Conservation (phyloP, 1,140 invertebrate species). For the Calephelis virginiensis region DNA sequence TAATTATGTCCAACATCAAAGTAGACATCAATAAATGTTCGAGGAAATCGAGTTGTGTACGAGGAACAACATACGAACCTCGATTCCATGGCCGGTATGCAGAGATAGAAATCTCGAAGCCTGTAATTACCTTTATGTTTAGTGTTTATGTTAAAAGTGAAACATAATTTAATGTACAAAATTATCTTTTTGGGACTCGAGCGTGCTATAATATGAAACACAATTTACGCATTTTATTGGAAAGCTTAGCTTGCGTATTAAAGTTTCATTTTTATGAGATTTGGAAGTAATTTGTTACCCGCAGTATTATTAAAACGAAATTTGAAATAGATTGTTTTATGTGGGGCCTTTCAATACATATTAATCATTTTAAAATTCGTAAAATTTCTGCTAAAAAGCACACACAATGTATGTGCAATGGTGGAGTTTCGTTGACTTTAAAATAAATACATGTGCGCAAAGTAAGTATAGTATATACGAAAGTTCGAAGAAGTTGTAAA, state of each 20-base stretch:
- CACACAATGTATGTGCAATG: too few species aligned
- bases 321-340: background rate
- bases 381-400: too few species aligned
- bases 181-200: slow-evolving; percentile 10
- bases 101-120: slow-evolving; percentile 31
- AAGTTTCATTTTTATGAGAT: slow-evolving; percentile 2
- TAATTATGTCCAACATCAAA: background rate
- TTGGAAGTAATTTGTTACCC: background rate
- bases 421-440: too few species aligned
- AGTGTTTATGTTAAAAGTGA: slow-evolving; percentile 23
- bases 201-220: background rate
- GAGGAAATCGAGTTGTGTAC: slow-evolving; percentile 1
- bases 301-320: background rate
- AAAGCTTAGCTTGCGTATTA: slow-evolving; percentile 1
- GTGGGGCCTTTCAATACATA: background rate
- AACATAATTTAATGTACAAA: slow-evolving; percentile 9
- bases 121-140: slow-evolving; percentile 29
- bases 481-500: too few species aligned
- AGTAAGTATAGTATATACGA: too few species aligned
- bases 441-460: too few species aligned
- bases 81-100: slow-evolving; percentile 21
- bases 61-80: slow-evolving; percentile 14
- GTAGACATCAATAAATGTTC: slow-evolving; percentile 9
- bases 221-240: slow-evolving; percentile 7
- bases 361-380: too few species aligned